Conservation (phyloP, 64 coral and sea anemone genomes). For the Porites lutea region DNA sequence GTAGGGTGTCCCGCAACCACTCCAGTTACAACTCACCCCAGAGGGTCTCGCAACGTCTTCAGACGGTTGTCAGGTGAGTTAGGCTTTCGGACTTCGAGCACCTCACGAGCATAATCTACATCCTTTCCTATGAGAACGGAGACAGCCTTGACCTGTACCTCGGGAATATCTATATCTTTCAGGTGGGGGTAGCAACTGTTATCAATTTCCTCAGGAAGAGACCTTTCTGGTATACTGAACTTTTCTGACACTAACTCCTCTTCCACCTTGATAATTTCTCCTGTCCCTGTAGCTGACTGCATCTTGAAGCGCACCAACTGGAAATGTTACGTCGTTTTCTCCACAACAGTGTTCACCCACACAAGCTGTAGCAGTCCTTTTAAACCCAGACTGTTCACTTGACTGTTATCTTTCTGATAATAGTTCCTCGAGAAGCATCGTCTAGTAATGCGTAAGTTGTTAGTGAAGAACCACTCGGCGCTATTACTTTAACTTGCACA, state of each 20-base stretch:
- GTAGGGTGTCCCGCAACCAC: neutral
- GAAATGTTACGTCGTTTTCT: constrained; percentile 32
- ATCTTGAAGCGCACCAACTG: constrained; percentile 16
- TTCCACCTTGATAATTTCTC: constrained; percentile 30
- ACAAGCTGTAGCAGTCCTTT: constrained; percentile 28
- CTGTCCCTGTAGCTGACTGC: constrained; percentile 31
- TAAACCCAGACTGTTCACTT: constrained; percentile 38
- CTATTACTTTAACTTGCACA: constrained; percentile 41
- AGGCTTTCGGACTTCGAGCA: constrained; percentile 40
- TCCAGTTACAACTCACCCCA: constrained; percentile 68
- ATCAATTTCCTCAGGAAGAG: constrained; percentile 49
- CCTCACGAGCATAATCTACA: constrained; percentile 36
- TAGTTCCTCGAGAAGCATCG: constrained; percentile 51
- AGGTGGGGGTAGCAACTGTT: constrained; percentile 39
- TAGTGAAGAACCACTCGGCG: neutral
- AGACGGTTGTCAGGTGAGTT: neutral
- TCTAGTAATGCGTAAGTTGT: constrained; percentile 72
- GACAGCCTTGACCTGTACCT: constrained; percentile 56
- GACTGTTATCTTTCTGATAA: neutral
- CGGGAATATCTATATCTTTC: constrained; percentile 59
- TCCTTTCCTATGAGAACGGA: constrained; percentile 65
- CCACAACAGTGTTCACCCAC: constrained; percentile 19
- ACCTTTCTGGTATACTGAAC: constrained; percentile 57
- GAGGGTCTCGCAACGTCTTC: neutral
- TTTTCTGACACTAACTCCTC: constrained; percentile 28